Evolutionary conservation across 2,888 invertebrate genomes (phyloP).

Genomic region (Pyralis farinalis): DNA sequence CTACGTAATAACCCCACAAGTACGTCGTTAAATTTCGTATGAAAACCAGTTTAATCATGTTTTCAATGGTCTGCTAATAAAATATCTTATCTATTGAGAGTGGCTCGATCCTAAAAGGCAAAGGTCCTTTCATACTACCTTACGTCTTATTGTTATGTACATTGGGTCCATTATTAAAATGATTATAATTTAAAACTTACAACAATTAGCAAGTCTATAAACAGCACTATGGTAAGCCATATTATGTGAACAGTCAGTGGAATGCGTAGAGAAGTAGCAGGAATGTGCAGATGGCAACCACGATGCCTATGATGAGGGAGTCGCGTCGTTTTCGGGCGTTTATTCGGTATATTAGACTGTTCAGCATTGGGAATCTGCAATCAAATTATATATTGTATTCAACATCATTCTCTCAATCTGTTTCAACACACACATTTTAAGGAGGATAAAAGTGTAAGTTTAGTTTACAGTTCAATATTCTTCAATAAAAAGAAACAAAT

Average conservation of each 20-base stretch:
- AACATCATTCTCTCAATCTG: too few relatives aligned
- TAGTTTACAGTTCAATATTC: too few relatives aligned
- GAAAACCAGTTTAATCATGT: too few relatives aligned
- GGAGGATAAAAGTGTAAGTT: too few relatives aligned
- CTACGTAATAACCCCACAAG: too few relatives aligned
- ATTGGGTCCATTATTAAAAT: not conserved
- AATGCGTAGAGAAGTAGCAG: constrained; percentile 91
- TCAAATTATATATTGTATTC: constrained; percentile 1
- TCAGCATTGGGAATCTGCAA: constrained; percentile 87
- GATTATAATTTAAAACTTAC: constrained; percentile 4
- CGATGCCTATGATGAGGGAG: constrained; percentile 93
- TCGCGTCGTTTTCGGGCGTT: constrained; percentile 96
- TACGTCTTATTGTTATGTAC: not conserved
- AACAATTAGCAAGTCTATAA: not conserved
- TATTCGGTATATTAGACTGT: constrained; percentile 94
- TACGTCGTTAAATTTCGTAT: too few relatives aligned
- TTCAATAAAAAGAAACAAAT: too few relatives aligned
- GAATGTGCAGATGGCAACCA: constrained; percentile 94
- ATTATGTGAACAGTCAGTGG: constrained; percentile 64
- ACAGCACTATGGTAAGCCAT: not conserved
- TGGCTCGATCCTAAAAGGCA: too few relatives aligned
- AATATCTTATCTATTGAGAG: too few relatives aligned
- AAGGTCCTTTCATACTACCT: too few relatives aligned
- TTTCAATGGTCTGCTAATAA: too few relatives aligned
- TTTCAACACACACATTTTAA: too few relatives aligned